Evolutionary conservation across 2,888 invertebrate species (phyloP), one percentile per base, ranked within the genome.

Genomic region (Myopa tessellatipennis): DNA sequence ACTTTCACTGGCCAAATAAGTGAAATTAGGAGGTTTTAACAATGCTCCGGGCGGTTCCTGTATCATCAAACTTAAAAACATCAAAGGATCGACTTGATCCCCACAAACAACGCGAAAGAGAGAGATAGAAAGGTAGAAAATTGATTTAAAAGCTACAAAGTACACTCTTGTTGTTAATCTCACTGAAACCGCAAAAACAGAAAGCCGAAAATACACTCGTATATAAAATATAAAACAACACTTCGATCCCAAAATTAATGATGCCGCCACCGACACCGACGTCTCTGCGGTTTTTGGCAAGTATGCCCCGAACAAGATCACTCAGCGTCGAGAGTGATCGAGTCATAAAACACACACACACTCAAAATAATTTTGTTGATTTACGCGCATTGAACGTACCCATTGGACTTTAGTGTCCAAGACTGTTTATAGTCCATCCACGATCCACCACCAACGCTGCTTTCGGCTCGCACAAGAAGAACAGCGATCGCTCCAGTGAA

Each of bases 141-240:
- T 76, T 78, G 78, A 78, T 78, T 76, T 78, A 60, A 72, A 74
- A 77, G 58, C 50, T 75, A 45, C 68, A 78, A 72, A 60, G 76
- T 72, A 76, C 65, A 71, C 50, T 67, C 72, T 58, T 65, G 38
- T 76, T 68, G 73, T 76, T 69, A 73, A 69, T 40, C 60, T 63
- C 52, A 52, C 7, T 50, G 26, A 61, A 63, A 18, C n/a, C 55
- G 55, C n/a, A 14, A 50, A 2, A 55, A 55, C 55, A 2, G 26
- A 26, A 55, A 55, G 16, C 55, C 16, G 55, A 55, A 12, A 12
- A 26, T 26, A 26, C 26, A 26, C 26, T 26, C 26, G 26, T 26
- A 26, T 26, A 26, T 26, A 26, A 26, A 26, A 26, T 26, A 26
- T 26, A 26, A 45, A 73, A 55, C 70, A 55, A 52, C 55, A 14